phyloP scores from a whole-genome alignment of 2,113 vertebrate genomes.

The Tretioscincus oriximinensis region DNA sequence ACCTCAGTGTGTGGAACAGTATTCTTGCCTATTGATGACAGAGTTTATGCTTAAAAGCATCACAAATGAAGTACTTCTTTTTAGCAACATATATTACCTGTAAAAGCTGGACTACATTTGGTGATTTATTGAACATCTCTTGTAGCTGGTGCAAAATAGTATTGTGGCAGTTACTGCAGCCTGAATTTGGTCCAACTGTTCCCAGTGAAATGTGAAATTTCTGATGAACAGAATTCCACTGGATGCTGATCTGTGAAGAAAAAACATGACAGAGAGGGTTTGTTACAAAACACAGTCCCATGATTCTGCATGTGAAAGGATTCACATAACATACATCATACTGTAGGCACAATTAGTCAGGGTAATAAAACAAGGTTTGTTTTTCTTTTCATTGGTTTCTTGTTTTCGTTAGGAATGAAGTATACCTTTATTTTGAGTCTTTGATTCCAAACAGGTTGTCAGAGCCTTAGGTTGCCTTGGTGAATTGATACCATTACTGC shows the following conservation, averaged over 20 bases:
- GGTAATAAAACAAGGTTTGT: background rate
- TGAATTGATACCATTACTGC: too few relatives aligned
- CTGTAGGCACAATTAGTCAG: background rate
- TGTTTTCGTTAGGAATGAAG: background rate
- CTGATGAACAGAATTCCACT: constrained; percentile 92
- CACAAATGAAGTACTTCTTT: background rate
- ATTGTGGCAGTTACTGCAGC: constrained; percentile 99
- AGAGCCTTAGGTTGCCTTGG: too few relatives aligned
- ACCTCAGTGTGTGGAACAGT: background rate
- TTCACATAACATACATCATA: background rate
- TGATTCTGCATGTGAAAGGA: background rate
- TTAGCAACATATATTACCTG: constrained; percentile 75
- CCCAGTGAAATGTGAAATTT: constrained; percentile 95
- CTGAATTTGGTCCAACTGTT: constrained; percentile 96
- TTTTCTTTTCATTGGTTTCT: background rate
- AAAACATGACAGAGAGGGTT: constrained; percentile 38
- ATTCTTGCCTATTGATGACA: background rate
- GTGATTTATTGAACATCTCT: constrained; percentile 98
- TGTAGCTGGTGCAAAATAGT: constrained; percentile 98
- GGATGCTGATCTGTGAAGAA: constrained; percentile 88
- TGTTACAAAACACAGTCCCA: background rate
- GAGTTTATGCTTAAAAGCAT: background rate
- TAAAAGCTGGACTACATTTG: constrained; percentile 92
- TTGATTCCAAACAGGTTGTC: too few relatives aligned
- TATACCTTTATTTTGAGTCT: too few relatives aligned